Percentiles rank a stretch among this genome's conserved stretches.
phyloP scores from a whole-genome alignment of 2,888 invertebrate species.

The Embidobia sp. region DNA sequence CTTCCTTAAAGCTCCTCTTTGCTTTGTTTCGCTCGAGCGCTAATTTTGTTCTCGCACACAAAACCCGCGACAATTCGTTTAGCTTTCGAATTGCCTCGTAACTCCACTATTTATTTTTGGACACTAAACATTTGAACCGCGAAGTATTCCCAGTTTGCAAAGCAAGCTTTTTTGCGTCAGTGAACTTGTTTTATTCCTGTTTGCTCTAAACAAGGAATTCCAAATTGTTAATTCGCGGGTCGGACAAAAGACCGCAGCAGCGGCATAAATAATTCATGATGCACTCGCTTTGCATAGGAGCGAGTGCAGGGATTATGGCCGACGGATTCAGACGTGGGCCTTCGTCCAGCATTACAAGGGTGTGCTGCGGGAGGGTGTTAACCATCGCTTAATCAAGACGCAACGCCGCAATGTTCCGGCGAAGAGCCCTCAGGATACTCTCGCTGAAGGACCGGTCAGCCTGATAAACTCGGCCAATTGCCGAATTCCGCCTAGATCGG shows the following conservation, averaged over 20 bases:
- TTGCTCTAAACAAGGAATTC: no score
- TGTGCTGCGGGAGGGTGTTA: conserved; percentile 70
- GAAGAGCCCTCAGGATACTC: conserved; percentile 65
- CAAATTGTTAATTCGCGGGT: no score
- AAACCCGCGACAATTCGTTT: no score
- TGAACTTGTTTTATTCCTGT: no score
- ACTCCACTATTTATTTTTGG: no score
- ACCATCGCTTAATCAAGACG: conserved; percentile 78
- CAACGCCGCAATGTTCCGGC: conserved; percentile 70
- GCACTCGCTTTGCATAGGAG: conserved; percentile 26
- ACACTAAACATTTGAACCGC: no score
- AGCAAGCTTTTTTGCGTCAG: no score
- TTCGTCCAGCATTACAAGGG: conserved; percentile 67
- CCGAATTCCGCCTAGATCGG: conserved; percentile 40
- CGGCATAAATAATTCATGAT: conserved; percentile 44
- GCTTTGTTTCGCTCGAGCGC: no score
- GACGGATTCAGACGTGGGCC: conserved; percentile 49
- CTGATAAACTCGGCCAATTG: conserved; percentile 46
- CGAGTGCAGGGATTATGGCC: conserved; percentile 36
- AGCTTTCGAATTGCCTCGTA: no score
- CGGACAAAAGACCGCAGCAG: no score
- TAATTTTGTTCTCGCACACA: no score
- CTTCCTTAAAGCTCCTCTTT: conserved; percentile 15
- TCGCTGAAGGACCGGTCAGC: conserved; percentile 38
- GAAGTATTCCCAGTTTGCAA: no score